A percentile compares a stretch with the other conserved stretches of the same genome.
phyloP scores from a whole-genome alignment of 2,113 vertebrate species.

The Sminthopsis crassicaudata region DNA sequence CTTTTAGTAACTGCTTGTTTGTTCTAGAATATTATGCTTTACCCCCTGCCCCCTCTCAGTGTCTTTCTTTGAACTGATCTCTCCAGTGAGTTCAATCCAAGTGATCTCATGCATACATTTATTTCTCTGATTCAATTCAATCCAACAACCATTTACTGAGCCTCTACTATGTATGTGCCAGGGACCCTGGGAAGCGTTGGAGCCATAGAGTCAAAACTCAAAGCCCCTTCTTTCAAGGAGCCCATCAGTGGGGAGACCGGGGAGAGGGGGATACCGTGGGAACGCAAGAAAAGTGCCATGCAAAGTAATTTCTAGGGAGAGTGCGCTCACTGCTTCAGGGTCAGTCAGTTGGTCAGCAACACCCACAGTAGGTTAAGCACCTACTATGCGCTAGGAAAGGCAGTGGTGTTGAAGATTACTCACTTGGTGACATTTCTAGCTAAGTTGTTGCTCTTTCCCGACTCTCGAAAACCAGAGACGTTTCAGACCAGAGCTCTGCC shows the following conservation, averaged over 20 bases:
- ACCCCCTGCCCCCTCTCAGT: too few species aligned
- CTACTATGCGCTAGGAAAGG: neutral
- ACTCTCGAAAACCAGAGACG: neutral
- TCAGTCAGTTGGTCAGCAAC: neutral
- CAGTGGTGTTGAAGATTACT: neutral
- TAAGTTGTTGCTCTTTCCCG: neutral
- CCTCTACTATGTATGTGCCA: neutral
- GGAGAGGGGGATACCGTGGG: fast-evolving
- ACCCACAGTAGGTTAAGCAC: neutral
- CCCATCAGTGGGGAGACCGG: neutral
- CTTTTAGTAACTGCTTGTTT: neutral
- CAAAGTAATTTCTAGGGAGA: neutral
- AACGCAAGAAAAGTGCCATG: neutral
- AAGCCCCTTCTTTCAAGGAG: fast-evolving
- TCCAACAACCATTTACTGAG: neutral
- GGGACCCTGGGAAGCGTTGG: neutral
- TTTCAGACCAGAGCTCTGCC: neutral
- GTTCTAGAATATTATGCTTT: neutral
- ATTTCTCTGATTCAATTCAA: neutral
- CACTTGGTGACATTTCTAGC: neutral
- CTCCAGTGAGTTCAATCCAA: neutral
- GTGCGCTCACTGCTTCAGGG: too few species aligned
- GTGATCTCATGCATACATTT: conserved; percentile 4
- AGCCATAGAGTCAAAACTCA: neutral
- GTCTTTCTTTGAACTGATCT: neutral